These are phyloP conservation scores for Cosmopolites sordidus DNA, from an alignment of 2,888 invertebrate species.

Conservation along the genomic window DNA sequence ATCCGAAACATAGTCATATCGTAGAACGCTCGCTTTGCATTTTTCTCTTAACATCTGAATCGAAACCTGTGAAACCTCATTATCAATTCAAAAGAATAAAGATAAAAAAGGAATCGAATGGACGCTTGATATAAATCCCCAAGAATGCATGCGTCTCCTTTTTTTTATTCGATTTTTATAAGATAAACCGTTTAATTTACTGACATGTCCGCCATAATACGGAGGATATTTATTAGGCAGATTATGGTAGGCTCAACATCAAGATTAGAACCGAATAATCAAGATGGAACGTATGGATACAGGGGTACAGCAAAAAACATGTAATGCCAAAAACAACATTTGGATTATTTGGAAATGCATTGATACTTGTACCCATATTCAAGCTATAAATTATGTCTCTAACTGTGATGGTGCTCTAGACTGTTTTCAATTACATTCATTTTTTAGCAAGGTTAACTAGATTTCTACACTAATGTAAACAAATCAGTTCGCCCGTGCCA, in stretches of 20 bases:
- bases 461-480: too few species aligned
- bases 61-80: background rate
- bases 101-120: background rate
- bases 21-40: too few species aligned
- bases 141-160: conserved; percentile 1
- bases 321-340: too few species aligned
- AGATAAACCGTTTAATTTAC: conserved; percentile 13
- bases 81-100: background rate
- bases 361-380: too few species aligned
- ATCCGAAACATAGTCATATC: too few species aligned
- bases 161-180: conserved; percentile 5
- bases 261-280: conserved; percentile 41
- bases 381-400: too few species aligned
- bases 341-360: too few species aligned
- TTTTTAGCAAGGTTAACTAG: too few species aligned
- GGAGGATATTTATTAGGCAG: conserved; percentile 20
- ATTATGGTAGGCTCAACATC: conserved; percentile 19
- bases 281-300: conserved; percentile 23
- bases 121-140: background rate
- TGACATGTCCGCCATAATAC: conserved; percentile 12
- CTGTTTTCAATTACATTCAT: too few species aligned
- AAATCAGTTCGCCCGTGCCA: too few species aligned
- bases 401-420: too few species aligned
- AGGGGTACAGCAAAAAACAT: too few species aligned
- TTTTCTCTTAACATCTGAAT: background rate